These are phyloP conservation scores for Dryobates pubescens DNA, from an alignment of 2,797 vertebrate genomes.

Conservation along the genomic window DNA sequence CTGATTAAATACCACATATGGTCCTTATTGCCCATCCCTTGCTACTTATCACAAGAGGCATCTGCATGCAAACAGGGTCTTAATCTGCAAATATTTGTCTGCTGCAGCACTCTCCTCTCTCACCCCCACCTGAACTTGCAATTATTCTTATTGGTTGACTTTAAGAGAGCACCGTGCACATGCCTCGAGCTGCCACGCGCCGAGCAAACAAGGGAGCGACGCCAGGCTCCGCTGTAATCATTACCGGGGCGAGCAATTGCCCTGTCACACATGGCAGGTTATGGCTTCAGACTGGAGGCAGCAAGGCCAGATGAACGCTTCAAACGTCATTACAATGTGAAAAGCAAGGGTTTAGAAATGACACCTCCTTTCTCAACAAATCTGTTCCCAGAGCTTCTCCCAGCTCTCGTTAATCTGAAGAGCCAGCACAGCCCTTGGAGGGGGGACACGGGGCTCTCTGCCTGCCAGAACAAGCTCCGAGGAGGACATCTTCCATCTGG, in stretches of 20 bases:
- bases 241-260: conserved; percentile 49
- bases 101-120: conserved; percentile 31
- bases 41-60: conserved; percentile 8
- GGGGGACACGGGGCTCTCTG: neutral
- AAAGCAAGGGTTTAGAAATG: conserved; percentile 14
- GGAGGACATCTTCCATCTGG: neutral
- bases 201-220: neutral
- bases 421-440: conserved; percentile 11
- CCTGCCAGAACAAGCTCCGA: neutral
- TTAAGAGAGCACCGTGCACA: conserved; percentile 14
- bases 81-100: conserved; percentile 14
- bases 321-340: conserved; percentile 9
- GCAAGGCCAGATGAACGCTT: conserved; percentile 60
- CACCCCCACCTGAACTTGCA: neutral
- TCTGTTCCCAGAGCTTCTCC: conserved; percentile 24
- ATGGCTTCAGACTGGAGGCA: conserved; percentile 59
- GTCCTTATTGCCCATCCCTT: conserved; percentile 1
- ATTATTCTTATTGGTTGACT: conserved; percentile 59
- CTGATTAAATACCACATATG: conserved; percentile 26
- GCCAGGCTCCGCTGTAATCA: neutral
- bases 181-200: neutral
- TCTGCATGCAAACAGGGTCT: conserved; percentile 30
- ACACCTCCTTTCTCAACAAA: conserved; percentile 52
- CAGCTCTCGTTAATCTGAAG: conserved; percentile 7
- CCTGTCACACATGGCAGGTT: conserved; percentile 66